These are phyloP conservation scores for Eupithecia abbreviata DNA, from an alignment of 2,888 invertebrate genomes.

Conservation along the genomic window DNA sequence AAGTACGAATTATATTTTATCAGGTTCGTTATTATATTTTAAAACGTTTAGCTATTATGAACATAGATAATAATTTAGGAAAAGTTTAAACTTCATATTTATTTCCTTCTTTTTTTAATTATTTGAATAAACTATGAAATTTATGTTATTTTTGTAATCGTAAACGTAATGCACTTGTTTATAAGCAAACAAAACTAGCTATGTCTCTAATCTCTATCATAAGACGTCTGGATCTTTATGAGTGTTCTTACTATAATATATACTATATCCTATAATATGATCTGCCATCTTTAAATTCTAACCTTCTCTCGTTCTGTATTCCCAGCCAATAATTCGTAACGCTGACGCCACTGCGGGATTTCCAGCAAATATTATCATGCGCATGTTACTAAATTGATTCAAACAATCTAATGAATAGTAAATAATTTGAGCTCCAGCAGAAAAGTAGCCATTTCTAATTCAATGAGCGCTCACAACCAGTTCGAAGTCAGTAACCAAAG, in stretches of 20 bases:
- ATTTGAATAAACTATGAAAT: not conserved
- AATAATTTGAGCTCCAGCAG: not conserved
- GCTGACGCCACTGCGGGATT: slow-evolving; percentile 4
- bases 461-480: slow-evolving; percentile 3
- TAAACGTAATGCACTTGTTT: too few species aligned
- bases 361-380: slow-evolving; percentile 19
- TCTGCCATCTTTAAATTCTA: slow-evolving; percentile 1
- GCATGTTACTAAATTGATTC: slow-evolving; percentile 10
- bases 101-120: not conserved
- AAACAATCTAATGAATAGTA: slow-evolving; percentile 22
- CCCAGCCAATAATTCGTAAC: slow-evolving; percentile 18
- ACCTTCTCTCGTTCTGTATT: not conserved
- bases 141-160: not conserved
- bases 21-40: not conserved
- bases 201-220: not conserved
- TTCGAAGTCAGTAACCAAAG: not conserved
- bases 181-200: not conserved
- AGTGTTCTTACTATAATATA: not conserved
- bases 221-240: not conserved
- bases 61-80: too few species aligned
- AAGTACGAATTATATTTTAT: not conserved
- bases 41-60: not conserved
- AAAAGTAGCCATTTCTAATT: slow-evolving; percentile 14
- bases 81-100: too few species aligned
- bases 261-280: too few species aligned